phyloP scores from a whole-genome alignment of 2,888 invertebrate species.

The Masnerella sp. region DNA sequence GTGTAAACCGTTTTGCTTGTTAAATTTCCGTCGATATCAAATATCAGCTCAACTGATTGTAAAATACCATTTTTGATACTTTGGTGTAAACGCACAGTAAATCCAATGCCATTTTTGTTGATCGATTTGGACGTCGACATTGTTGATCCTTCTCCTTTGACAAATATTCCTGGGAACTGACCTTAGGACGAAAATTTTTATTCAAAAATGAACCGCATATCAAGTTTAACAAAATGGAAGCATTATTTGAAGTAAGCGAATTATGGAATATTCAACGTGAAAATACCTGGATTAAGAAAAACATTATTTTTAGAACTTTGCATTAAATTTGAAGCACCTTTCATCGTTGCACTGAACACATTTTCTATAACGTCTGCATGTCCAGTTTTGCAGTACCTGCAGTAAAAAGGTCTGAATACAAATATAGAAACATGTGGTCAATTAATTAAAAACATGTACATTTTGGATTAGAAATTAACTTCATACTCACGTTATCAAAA shows the following conservation, averaged over 20 bases:
- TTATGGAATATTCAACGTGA: background rate
- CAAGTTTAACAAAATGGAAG: too few species aligned
- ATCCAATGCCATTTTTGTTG: slow-evolving; percentile 20
- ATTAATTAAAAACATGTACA: too few species aligned
- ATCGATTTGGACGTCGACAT: slow-evolving; percentile 22
- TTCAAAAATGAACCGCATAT: too few species aligned
- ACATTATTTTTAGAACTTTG: background rate
- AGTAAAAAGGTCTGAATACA: too few species aligned
- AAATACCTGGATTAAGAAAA: background rate
- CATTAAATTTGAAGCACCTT: background rate
- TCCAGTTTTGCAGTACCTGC: too few species aligned
- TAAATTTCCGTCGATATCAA: slow-evolving; percentile 18
- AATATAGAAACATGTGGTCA: too few species aligned
- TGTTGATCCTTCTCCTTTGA: slow-evolving; percentile 26
- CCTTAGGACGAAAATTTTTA: slow-evolving; percentile 5
- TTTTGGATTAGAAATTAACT: too few species aligned
- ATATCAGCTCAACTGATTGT: slow-evolving; percentile 9
- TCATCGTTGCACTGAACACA: background rate
- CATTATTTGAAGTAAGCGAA: background rate
- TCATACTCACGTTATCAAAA: too few species aligned
- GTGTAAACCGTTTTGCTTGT: slow-evolving; percentile 9
- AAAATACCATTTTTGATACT: slow-evolving; percentile 22
- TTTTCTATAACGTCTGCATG: too few species aligned
- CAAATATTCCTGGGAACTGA: slow-evolving; percentile 30
- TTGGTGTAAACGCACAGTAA: slow-evolving; percentile 11